Base-by-base conservation (phyloP, 2,888 invertebrate genomes). In the Leptarthrus brevirostris region DNA sequence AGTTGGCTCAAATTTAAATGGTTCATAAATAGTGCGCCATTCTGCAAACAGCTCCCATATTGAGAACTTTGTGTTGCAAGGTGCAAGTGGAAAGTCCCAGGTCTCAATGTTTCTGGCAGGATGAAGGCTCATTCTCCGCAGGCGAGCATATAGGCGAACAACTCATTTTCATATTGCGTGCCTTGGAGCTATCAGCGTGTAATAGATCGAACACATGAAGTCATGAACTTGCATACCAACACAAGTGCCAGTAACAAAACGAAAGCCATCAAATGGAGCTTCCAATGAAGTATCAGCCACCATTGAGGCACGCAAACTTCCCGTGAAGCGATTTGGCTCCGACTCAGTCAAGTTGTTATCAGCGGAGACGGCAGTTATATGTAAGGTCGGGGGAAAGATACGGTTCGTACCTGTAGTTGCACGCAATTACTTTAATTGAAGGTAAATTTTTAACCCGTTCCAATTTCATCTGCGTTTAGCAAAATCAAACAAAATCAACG, bases 121-220 rank as follows among this genome's bases (percentile, higher is more conserved):
- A 47, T 47, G 16, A 26, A 26, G 10, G 52, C 4, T 1, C 0
- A 14, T 52, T 22, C 69, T 34, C 52, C 22, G 30, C 52, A 22
- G 69, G 69, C 69, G 69, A 49, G 26, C 69, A 36, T 36, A 34
- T 66, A 30, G 56, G 52, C 69, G 52, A 75, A 77, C 78, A 78
- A 78, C 76, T 78, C 77, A 78, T 78, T 78, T 78, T 78, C 77
- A 83, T 82, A 82, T 83, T 83, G 83, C 84, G 83, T 83, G 83
- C 82, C 83, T 82, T 79, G 80, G 77, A 81, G 83, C 80, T 83
- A 83, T 83, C 77, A 76, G 76, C 75, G 52, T 30, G 69, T 71
- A 34, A 54, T 40, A 71, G 54, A 71, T 20, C 34, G 52, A 69
- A 49, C 52, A 64, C 69, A 69, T 69, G 52, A 52, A 52, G 52